A percentile compares a stretch with the other conserved stretches of the same genome.
phyloP scores from a whole-genome alignment of 2,888 invertebrate genomes.

The Stenodema calcarata region DNA sequence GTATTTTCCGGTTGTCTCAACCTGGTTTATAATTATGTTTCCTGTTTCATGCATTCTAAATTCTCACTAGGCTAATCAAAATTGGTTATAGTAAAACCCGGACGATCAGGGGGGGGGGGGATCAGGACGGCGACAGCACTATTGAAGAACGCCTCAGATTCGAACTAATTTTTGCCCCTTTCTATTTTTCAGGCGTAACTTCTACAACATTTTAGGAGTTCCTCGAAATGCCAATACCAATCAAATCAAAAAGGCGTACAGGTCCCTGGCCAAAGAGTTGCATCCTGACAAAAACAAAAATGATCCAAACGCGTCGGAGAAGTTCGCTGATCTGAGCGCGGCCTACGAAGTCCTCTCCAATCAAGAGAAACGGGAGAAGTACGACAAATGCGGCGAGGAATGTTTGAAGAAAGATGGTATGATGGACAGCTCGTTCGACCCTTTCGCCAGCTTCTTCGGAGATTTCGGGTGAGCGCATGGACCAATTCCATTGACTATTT shows the following conservation, averaged over 20 bases:
- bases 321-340: constrained; percentile 94
- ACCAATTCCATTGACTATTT: too few relatives aligned
- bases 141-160: too few relatives aligned
- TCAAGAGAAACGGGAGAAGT: constrained; percentile 88
- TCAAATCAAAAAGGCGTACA: constrained; percentile 97
- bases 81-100: too few relatives aligned
- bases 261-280: constrained; percentile 91
- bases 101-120: too few relatives aligned
- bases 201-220: constrained; percentile 90
- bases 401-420: constrained; percentile 87
- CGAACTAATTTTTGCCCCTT: neutral
- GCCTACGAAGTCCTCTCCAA: constrained; percentile 96
- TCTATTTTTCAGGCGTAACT: constrained; percentile 70
- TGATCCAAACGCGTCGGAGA: constrained; percentile 90
- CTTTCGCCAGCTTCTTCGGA: constrained; percentile 95
- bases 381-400: constrained; percentile 96
- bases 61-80: too few relatives aligned
- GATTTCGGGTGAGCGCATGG: constrained; percentile 75
- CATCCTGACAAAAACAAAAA: constrained; percentile 98
- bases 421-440: constrained; percentile 70
- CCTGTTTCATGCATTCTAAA: too few relatives aligned
- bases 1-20: too few relatives aligned
- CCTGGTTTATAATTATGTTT: too few relatives aligned
- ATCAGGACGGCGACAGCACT: too few relatives aligned
- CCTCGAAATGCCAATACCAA: constrained; percentile 84